Percentiles rank a stretch among this genome's conserved stretches.
These are phyloP conservation scores for Euborellia annulipes DNA, from an alignment of 1,140 invertebrate genomes.

Conservation along the genomic window DNA sequence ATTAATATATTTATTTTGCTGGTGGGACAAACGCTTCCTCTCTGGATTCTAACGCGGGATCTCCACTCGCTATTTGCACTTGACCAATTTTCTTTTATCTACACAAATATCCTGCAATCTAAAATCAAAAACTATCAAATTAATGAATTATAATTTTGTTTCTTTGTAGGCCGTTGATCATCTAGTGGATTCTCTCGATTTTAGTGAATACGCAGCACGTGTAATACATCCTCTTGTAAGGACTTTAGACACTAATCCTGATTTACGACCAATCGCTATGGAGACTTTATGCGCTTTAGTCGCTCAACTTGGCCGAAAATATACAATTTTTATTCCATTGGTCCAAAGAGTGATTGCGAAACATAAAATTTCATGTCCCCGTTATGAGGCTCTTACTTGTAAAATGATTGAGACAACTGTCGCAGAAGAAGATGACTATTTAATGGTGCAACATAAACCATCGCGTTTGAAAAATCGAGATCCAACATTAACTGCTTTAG, in stretches of 20 bases:
- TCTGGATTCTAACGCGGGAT: no score
- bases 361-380: slow-evolving; percentile 64
- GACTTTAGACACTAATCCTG: slow-evolving; percentile 66
- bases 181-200: slow-evolving; percentile 78
- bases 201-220: slow-evolving; percentile 78
- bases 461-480: slow-evolving; percentile 40
- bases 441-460: slow-evolving; percentile 34
- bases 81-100: no score
- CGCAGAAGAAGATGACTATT: slow-evolving; percentile 45
- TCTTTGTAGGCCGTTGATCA: slow-evolving; percentile 87
- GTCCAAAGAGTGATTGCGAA: slow-evolving; percentile 70
- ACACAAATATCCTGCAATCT: no score
- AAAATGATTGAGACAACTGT: slow-evolving; percentile 52
- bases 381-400: slow-evolving; percentile 59
- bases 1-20: no score
- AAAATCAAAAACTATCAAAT: no score
- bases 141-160: slow-evolving; percentile 25
- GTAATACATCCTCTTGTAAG: slow-evolving; percentile 82
- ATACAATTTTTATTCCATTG: slow-evolving; percentile 81
- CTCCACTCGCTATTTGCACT: no score
- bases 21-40: no score
- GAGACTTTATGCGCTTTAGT: slow-evolving; percentile 79
- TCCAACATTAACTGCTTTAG: slow-evolving; percentile 38
- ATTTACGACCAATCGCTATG: slow-evolving; percentile 68
- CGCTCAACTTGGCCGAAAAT: slow-evolving; percentile 77